Evolutionary conservation across 92 coral and sea anemone genomes (phyloP), one percentile per base, ranked within the genome.

Genomic region (Umimayanthus chanpuru): DNA sequence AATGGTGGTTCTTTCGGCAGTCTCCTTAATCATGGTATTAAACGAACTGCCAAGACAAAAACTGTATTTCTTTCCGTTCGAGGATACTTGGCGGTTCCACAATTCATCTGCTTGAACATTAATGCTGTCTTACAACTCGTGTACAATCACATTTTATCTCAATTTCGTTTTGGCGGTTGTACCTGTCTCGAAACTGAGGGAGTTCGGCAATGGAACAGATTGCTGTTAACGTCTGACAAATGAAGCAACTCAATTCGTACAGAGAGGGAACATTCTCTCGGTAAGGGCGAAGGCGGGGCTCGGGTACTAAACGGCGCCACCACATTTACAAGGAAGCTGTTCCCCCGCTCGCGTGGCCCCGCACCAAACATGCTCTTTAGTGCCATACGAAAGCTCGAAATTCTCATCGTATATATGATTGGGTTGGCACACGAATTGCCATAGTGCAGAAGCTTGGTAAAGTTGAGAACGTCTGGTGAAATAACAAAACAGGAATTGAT

Each of bases 401-500:
- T 82, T 66, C 86, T 73, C 86, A 66, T 67, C 41, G 86, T 72
- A 82, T 82, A 82, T 36, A 82, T 82, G 23, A 82, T 49, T 11
- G 86, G 86, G n/a, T 82, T 82, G 9, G 65, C 86, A 47, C 76
- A 82, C 39, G 86, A 82, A 26, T 82, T 82, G 6, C 86, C 86
- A 49, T 82, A 82, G 65, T 82, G 86, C 12, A 82, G 64, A 41
- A 82, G 77, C 38, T 82, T 82, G 36, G 86, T 82, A 40, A 82
- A 68, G n/a, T 82, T 20, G 39, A 82, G 86, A 41, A 82, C 61
- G 76, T 82, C 39, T 39, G 58, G 65, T 40, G 86, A 82, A 25
- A 66, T 43, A n/a, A 10, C 61, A 66, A 82, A 15, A 20, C 86
- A 82, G 20, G 86, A 66, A 43, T 25, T 44, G 58, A 25, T 26